phyloP scores from a whole-genome alignment of 2,888 invertebrate genomes.

The Entomobrya proxima region DNA sequence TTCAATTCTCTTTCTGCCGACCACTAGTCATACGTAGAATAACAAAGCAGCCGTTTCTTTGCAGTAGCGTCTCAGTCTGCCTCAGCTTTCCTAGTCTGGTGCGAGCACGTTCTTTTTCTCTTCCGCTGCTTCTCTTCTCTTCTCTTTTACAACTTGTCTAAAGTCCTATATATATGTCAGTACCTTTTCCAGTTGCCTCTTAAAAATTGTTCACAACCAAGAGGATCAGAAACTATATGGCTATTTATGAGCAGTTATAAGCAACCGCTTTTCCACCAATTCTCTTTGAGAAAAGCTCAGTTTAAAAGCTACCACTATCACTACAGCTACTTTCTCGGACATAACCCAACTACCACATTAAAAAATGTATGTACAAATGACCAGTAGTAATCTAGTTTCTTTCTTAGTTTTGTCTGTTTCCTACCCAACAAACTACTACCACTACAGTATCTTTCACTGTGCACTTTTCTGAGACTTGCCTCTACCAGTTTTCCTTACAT shows the following conservation, averaged over 20 bases:
- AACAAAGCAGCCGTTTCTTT: background rate
- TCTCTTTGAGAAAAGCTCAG: background rate
- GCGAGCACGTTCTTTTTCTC: slow-evolving; percentile 32
- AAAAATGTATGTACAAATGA: slow-evolving; percentile 1
- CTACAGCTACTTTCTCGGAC: slow-evolving; percentile 5
- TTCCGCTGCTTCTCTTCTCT: too few species aligned
- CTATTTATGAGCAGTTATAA: slow-evolving; percentile 6
- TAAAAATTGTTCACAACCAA: slow-evolving; percentile 16
- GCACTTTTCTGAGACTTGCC: background rate
- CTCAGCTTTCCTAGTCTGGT: background rate
- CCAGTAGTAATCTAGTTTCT: slow-evolving; percentile 2
- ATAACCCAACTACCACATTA: background rate
- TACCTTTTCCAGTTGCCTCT: background rate
- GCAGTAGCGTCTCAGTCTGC: slow-evolving; percentile 33
- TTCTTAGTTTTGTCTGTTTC: background rate
- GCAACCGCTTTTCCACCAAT: slow-evolving; percentile 10
- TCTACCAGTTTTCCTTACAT: slow-evolving; percentile 23
- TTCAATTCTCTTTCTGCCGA: slow-evolving; percentile 42
- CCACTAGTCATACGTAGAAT: slow-evolving; percentile 38
- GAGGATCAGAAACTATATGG: background rate
- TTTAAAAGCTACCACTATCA: background rate
- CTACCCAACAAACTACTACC: background rate
- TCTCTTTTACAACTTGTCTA: slow-evolving; percentile 16
- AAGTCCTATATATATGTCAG: slow-evolving; percentile 46
- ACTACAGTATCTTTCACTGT: background rate